Evolutionary conservation across 2,888 invertebrate genomes (phyloP).

Genomic region (Metallyticus violacea): DNA sequence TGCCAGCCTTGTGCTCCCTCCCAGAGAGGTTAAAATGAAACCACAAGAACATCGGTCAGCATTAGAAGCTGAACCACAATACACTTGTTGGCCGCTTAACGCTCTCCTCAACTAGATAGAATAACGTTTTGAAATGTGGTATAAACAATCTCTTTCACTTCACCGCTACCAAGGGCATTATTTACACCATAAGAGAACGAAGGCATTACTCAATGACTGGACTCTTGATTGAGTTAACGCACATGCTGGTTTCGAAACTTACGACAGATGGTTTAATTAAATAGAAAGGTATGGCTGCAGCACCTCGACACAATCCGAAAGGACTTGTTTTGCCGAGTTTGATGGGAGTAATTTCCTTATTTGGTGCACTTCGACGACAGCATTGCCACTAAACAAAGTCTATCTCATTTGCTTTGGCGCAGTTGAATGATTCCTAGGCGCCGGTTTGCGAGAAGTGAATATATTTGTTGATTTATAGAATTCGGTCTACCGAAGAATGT

Average conservation of each 20-base stretch:
- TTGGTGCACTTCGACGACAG: neutral
- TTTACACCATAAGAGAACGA: no score
- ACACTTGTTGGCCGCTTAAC: neutral
- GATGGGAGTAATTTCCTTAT: no score
- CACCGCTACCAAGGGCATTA: neutral
- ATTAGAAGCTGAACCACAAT: neutral
- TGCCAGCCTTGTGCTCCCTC: neutral
- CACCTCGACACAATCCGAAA: neutral
- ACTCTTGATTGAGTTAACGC: no score
- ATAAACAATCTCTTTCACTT: neutral
- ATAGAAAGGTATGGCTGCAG: neutral
- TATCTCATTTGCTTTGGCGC: no score
- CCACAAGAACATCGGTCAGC: conserved; percentile 9
- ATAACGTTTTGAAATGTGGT: neutral
- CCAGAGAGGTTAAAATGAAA: neutral
- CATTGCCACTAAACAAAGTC: neutral
- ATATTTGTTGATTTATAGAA: neutral
- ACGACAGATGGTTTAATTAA: no score
- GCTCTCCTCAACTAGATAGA: neutral
- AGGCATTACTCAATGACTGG: no score
- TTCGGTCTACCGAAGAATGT: no score
- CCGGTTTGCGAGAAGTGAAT: neutral
- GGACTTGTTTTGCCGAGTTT: neutral
- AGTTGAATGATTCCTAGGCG: neutral
- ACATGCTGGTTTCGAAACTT: no score